These are phyloP conservation scores for Heteromyza rotundicornis DNA, from an alignment of 2,888 invertebrate genomes.

Conservation along the genomic window DNA sequence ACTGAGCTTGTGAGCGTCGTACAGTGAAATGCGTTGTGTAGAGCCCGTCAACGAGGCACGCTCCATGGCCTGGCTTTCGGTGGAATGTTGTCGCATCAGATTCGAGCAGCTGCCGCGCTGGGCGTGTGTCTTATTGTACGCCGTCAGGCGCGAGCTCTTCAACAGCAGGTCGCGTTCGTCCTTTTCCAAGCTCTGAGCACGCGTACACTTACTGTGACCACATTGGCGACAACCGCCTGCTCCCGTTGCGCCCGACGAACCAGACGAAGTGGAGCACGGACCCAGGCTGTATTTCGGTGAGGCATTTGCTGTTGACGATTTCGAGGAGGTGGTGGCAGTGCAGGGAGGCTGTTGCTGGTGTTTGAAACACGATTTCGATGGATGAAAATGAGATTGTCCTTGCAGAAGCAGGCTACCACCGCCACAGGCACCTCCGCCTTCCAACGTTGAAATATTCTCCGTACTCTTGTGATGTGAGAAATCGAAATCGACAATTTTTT, in stretches of 20 bases:
- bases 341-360: conserved; percentile 50
- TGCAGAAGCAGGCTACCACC: too few relatives aligned
- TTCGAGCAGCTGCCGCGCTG: conserved; percentile 60
- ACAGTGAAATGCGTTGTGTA: conserved; percentile 57
- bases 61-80: conserved; percentile 46
- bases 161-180: conserved; percentile 42
- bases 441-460: conserved; percentile 51
- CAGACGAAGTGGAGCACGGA: conserved; percentile 6
- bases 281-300: conserved; percentile 44
- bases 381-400: conserved; percentile 36
- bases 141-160: conserved; percentile 34
- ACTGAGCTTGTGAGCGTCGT: conserved; percentile 57
- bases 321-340: conserved; percentile 37
- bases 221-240: conserved; percentile 53
- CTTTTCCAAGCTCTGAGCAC: conserved; percentile 56
- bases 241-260: background rate
- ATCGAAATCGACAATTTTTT: conserved; percentile 64
- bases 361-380: conserved; percentile 61
- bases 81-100: conserved; percentile 55
- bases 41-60: conserved; percentile 43
- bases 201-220: conserved; percentile 59
- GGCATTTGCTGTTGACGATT: conserved; percentile 23
- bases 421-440: conserved; percentile 38
- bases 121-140: conserved; percentile 28
- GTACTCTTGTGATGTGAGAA: conserved; percentile 62